Evolutionary conservation across 2,113 vertebrate genomes (phyloP).

Genomic region (Phaethornis superciliosus): DNA sequence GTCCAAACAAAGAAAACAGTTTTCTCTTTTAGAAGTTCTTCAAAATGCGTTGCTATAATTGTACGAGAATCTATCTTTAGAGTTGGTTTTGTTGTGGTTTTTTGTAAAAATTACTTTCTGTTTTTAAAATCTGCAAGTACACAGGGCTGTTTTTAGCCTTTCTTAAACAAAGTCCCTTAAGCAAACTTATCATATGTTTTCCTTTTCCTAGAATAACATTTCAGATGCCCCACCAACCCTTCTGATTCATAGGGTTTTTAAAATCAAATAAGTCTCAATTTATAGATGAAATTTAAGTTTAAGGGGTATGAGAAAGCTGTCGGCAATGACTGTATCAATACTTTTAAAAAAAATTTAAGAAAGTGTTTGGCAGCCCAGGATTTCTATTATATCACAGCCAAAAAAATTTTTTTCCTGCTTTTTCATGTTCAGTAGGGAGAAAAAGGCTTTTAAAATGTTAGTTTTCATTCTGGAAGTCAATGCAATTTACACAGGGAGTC

Average conservation of each 20-base stretch:
- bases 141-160: conserved; percentile 71
- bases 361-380: conserved; percentile 33
- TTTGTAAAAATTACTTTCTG: conserved; percentile 76
- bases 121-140: conserved; percentile 73
- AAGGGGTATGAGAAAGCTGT: conserved; percentile 37
- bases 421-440: background rate
- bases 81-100: conserved; percentile 79
- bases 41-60: conserved; percentile 73
- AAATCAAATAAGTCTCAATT: conserved; percentile 54
- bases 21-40: conserved; percentile 67
- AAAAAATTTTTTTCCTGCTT: conserved; percentile 28
- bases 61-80: conserved; percentile 70
- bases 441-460: background rate
- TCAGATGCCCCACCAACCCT: conserved; percentile 64
- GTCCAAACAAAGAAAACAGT: conserved; percentile 65
- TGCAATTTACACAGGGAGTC: background rate
- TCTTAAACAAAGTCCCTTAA: conserved; percentile 72
- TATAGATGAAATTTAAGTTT: conserved; percentile 69
- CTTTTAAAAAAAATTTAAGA: conserved; percentile 53
- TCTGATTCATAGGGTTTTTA: background rate
- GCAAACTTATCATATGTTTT: conserved; percentile 74
- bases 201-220: conserved; percentile 74
- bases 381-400: background rate
- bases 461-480: conserved; percentile 16
- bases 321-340: conserved; percentile 46